Evolutionary conservation across 2,888 invertebrate species (phyloP).

Genomic region (Tiphia femorata): DNA sequence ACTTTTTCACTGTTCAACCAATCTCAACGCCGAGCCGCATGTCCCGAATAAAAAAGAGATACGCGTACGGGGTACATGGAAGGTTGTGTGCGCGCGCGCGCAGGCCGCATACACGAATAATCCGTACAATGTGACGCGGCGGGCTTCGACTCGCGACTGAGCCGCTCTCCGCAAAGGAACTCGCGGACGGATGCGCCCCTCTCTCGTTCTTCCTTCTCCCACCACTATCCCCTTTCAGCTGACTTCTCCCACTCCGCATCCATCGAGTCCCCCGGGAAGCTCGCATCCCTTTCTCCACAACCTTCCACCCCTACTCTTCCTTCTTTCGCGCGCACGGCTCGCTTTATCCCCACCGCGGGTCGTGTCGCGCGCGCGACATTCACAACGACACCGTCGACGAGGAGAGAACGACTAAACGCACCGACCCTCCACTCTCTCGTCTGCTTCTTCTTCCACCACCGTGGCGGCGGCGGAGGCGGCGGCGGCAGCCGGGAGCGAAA

Average conservation of each 20-base stretch:
- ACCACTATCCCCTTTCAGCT: slow-evolving; percentile 31
- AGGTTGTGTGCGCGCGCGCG: too few relatives aligned
- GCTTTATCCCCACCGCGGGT: too few relatives aligned
- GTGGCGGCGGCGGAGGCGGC: background rate
- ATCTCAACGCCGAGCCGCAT: too few relatives aligned
- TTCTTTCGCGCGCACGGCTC: background rate
- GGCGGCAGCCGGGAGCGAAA: background rate
- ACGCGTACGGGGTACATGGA: slow-evolving; percentile 7
- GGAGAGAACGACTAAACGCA: too few relatives aligned
- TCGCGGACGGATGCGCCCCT: slow-evolving; percentile 26
- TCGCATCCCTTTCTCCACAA: too few relatives aligned
- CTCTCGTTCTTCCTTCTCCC: slow-evolving; percentile 12
- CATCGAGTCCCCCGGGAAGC: slow-evolving; percentile 45
- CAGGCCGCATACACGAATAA: background rate
- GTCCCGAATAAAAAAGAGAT: slow-evolving; percentile 4
- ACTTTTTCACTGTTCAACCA: too few relatives aligned
- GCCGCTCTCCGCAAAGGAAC: slow-evolving; percentile 26
- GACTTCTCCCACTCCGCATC: slow-evolving; percentile 38
- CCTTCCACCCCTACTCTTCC: background rate
- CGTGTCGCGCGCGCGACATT: background rate
- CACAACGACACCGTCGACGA: slow-evolving; percentile 1
- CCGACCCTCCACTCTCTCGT: too few relatives aligned
- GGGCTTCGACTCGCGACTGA: slow-evolving; percentile 60
- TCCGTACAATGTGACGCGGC: slow-evolving; percentile 18
- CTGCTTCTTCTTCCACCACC: too few relatives aligned